phyloP scores from a whole-genome alignment of 2,113 vertebrate genomes.

The Emberiza fucata region DNA sequence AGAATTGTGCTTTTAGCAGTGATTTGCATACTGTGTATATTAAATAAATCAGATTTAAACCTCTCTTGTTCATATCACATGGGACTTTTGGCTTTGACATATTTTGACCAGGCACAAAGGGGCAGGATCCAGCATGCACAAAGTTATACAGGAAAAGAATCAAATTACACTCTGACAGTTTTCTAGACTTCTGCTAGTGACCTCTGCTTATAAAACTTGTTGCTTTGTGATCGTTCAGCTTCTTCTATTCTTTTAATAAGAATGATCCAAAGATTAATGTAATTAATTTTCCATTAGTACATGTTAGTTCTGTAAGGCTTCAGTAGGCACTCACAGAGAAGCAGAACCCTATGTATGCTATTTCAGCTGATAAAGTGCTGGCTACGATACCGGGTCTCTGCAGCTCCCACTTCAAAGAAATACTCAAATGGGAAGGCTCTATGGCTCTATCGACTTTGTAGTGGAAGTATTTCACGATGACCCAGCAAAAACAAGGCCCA shows the following conservation, averaged over 20 bases:
- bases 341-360: neutral
- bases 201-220: neutral
- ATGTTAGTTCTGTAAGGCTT: neutral
- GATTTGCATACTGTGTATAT: neutral
- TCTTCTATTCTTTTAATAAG: neutral
- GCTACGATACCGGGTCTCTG: fast-evolving
- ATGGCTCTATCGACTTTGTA: neutral
- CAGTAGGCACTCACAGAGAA: neutral
- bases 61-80: neutral
- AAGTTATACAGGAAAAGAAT: neutral
- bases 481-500: neutral
- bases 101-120: neutral
- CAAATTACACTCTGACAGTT: neutral
- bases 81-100: neutral
- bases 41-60: neutral
- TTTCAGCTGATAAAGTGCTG: neutral
- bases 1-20: neutral
- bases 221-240: neutral
- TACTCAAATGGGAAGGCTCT: neutral
- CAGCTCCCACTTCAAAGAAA: neutral
- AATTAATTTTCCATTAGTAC: neutral
- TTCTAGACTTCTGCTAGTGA: neutral
- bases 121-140: neutral
- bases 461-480: neutral
- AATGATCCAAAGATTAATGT: neutral